phyloP scores from a whole-genome alignment of 1,140 invertebrate species.

The Nephotettix cincticeps region DNA sequence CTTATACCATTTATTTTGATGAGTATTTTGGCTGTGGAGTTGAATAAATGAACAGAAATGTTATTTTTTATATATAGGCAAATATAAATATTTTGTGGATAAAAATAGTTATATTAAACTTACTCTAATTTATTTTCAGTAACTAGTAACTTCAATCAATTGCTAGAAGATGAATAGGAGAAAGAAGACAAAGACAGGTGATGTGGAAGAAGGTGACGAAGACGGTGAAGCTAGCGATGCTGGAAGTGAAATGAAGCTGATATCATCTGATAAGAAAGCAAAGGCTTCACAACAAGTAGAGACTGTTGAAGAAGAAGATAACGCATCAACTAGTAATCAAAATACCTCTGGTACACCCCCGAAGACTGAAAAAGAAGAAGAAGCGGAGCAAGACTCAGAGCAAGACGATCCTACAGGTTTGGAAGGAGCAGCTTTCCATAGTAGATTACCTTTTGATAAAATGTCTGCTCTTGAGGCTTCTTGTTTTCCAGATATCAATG shows the following conservation, averaged over 20 bases:
- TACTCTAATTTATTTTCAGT: too few species aligned
- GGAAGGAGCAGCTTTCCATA: slow-evolving; percentile 92
- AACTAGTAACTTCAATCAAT: too few species aligned
- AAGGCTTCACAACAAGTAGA: slow-evolving; percentile 13
- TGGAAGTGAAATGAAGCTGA: slow-evolving; percentile 28
- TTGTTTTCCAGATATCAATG: slow-evolving; percentile 88
- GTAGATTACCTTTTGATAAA: slow-evolving; percentile 91
- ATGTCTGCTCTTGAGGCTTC: slow-evolving; percentile 92
- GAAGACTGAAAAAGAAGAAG: slow-evolving; percentile 43
- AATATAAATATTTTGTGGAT: too few species aligned
- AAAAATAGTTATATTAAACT: too few species aligned
- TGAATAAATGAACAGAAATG: too few species aligned
- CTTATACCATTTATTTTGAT: too few species aligned
- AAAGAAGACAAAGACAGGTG: slow-evolving; percentile 22
- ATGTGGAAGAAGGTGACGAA: slow-evolving; percentile 28
- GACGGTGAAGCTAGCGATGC: slow-evolving; percentile 33
- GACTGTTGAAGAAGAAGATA: neutral
- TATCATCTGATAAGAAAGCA: slow-evolving; percentile 30
- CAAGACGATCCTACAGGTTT: slow-evolving; percentile 60
- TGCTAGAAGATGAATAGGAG: too few species aligned
- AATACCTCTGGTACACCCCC: slow-evolving; percentile 16
- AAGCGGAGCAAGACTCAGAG: slow-evolving; percentile 48
- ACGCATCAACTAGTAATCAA: neutral
- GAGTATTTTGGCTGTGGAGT: too few species aligned
- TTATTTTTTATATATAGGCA: too few species aligned